These are phyloP conservation scores for Tridacna crocea DNA, from an alignment of 2,888 invertebrate species.

Conservation along the genomic window DNA sequence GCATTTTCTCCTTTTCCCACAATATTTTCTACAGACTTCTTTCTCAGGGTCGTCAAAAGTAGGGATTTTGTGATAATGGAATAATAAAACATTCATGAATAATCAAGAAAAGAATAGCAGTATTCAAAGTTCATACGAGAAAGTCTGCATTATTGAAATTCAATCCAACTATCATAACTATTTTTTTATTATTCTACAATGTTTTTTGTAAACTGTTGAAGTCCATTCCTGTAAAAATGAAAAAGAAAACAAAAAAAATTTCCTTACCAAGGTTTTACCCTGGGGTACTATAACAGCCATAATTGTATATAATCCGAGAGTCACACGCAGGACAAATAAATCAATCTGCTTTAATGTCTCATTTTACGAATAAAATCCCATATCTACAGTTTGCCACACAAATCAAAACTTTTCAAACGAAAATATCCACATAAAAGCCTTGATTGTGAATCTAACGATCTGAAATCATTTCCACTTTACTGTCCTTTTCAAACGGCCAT, in stretches of 20 bases:
- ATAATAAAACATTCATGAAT: too few species aligned
- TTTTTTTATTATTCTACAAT: too few species aligned
- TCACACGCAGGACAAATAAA: background rate
- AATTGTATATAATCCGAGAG: background rate
- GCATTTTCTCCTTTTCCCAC: too few species aligned
- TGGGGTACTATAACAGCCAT: slow-evolving; percentile 50
- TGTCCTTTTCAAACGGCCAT: slow-evolving; percentile 25
- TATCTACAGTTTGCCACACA: background rate
- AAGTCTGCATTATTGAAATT: too few species aligned
- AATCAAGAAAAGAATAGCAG: too few species aligned
- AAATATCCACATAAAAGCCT: slow-evolving; percentile 11
- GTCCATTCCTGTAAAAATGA: background rate
- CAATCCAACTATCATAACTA: too few species aligned
- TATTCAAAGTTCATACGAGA: too few species aligned
- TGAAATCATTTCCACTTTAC: slow-evolving; percentile 22
- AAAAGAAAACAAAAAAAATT: background rate
- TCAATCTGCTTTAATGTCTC: background rate
- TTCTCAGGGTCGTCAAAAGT: too few species aligned
- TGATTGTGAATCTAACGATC: slow-evolving; percentile 20
- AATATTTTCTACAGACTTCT: too few species aligned
- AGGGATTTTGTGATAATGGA: too few species aligned
- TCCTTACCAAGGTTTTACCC: slow-evolving; percentile 52
- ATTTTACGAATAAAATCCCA: background rate
- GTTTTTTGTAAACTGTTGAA: too few species aligned
- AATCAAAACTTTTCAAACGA: background rate